Conservation (phyloP, 2,113 vertebrate genomes). For the Dicaeum eximium region DNA sequence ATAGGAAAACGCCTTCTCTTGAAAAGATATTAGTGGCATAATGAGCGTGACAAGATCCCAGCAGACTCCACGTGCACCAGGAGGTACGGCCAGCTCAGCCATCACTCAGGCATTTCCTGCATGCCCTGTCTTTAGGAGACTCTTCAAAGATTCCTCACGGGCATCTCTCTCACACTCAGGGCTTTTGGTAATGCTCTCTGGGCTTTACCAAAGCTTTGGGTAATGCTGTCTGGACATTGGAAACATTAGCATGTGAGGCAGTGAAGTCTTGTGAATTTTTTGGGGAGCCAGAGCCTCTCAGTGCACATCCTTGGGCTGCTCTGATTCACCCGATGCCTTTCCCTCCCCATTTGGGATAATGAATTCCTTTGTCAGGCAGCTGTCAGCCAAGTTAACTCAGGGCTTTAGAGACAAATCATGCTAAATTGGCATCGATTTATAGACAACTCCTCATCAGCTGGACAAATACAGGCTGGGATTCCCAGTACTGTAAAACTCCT, state of each 20-base stretch:
- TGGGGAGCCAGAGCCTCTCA: background rate
- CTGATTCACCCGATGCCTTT: background rate
- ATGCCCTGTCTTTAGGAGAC: background rate
- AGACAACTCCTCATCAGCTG: background rate
- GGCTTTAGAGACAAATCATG: background rate
- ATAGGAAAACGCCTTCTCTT: background rate
- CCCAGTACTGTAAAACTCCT: background rate
- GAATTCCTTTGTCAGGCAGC: background rate
- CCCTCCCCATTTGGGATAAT: accelerated
- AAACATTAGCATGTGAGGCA: background rate
- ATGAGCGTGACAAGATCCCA: background rate
- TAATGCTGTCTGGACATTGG: background rate
- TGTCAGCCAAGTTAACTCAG: background rate
- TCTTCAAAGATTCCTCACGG: background rate
- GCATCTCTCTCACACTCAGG: background rate
- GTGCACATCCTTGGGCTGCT: background rate
- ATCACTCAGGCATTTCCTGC: background rate
- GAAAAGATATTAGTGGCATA: background rate
- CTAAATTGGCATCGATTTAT: background rate
- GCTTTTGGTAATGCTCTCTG: background rate
- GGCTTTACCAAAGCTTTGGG: background rate
- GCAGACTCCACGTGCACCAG: background rate
- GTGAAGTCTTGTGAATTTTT: background rate
- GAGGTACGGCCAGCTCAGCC: background rate
- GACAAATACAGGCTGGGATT: background rate